Conservation (phyloP, 2,797 vertebrate species). For the Cuculus canorus region DNA sequence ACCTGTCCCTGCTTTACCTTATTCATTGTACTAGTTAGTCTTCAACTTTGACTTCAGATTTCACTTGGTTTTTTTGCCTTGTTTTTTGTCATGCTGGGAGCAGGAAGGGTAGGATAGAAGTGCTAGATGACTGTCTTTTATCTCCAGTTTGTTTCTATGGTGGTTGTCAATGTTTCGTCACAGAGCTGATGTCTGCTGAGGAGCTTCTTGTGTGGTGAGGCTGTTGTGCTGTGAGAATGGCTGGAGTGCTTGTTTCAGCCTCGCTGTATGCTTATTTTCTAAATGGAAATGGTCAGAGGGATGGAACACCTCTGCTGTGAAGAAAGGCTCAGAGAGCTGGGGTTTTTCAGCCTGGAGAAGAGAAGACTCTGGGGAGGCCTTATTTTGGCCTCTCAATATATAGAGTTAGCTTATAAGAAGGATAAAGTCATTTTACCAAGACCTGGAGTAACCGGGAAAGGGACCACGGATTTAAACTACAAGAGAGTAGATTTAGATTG, state of each 20-base stretch:
- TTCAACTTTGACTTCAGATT: not conserved
- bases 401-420: not conserved
- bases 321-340: not conserved
- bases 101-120: not conserved
- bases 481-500: not conserved
- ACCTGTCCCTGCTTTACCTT: not conserved
- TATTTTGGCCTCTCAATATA: not conserved
- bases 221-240: not conserved
- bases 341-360: too few relatives aligned
- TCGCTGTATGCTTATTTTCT: not conserved
- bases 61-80: not conserved
- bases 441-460: not conserved
- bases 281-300: not conserved
- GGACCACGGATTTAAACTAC: not conserved
- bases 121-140: not conserved
- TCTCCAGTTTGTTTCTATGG: not conserved
- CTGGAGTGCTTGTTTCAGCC: not conserved
- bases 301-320: not conserved
- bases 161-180: not conserved
- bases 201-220: not conserved
- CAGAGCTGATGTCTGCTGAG: not conserved
- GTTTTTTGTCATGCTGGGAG: not conserved
- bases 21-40: not conserved
- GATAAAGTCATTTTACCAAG: accelerated
- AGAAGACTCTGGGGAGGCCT: not conserved